Conservation (phyloP, 2,113 vertebrate species). For the Equus quagga region DNA sequence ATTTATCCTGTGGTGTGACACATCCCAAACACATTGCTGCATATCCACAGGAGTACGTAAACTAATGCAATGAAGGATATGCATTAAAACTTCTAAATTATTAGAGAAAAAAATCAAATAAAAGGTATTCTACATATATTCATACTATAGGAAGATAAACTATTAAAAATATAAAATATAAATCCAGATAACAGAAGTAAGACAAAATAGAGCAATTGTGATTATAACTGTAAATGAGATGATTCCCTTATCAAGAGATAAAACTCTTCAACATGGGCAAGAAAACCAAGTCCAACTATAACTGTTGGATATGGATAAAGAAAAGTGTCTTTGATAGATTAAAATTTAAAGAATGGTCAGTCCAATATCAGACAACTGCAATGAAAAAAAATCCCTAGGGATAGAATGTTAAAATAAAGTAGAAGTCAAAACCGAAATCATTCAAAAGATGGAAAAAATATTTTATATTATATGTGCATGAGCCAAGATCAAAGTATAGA, state of each 20-base stretch:
- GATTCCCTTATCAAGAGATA: neutral
- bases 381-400: neutral
- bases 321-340: neutral
- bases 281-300: neutral
- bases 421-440: neutral
- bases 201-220: neutral
- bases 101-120: neutral
- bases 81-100: slow-evolving; percentile 1
- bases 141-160: neutral
- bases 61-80: neutral
- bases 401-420: neutral
- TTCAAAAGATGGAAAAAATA: neutral
- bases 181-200: neutral
- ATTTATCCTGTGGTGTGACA: neutral
- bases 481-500: neutral
- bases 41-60: neutral
- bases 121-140: neutral
- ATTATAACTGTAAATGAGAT: neutral
- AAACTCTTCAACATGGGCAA: neutral
- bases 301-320: neutral
- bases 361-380: slow-evolving; percentile 23
- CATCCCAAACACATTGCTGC: neutral
- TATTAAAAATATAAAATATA: slow-evolving; percentile 12
- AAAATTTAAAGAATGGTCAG: neutral
- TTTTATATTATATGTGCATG: neutral